Evolutionary conservation across 2,888 invertebrate genomes (phyloP).

Genomic region (Andrena bicolor): DNA sequence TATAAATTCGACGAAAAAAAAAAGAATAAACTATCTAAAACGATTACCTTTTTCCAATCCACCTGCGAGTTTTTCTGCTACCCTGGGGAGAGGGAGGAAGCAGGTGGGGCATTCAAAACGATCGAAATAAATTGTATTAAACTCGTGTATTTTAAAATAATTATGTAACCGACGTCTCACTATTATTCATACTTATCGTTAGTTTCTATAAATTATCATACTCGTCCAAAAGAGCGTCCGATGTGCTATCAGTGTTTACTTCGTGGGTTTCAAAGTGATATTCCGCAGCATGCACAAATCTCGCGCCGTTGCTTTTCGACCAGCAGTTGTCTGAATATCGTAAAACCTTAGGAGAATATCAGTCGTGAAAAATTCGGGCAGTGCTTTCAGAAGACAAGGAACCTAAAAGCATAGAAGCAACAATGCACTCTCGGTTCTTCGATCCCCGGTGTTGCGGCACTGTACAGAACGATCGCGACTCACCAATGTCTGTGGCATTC

Average conservation of each 20-base stretch:
- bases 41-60: slow-evolving; percentile 34
- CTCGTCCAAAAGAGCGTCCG: slow-evolving; percentile 6
- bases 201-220: slow-evolving; percentile 24
- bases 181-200: slow-evolving; percentile 33
- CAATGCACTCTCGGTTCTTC: background rate
- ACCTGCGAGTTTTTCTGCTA: background rate
- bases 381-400: slow-evolving; percentile 92
- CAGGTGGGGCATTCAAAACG: background rate
- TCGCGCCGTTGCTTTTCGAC: slow-evolving; percentile 94
- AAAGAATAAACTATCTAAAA: slow-evolving; percentile 44
- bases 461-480: slow-evolving; percentile 32
- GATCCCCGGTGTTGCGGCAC: too few species aligned
- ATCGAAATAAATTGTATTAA: slow-evolving; percentile 33
- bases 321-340: slow-evolving; percentile 91
- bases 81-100: too few species aligned
- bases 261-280: slow-evolving; percentile 89
- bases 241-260: slow-evolving; percentile 60
- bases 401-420: slow-evolving; percentile 83
- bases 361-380: slow-evolving; percentile 92
- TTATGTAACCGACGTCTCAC: slow-evolving; percentile 45
- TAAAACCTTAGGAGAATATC: slow-evolving; percentile 91
- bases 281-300: slow-evolving; percentile 95
- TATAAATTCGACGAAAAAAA: slow-evolving; percentile 44
- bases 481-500: slow-evolving; percentile 90
- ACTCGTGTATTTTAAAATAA: slow-evolving; percentile 65